Conservation (phyloP, 2,888 invertebrate species). For the Pardosa pseudoannulata region DNA sequence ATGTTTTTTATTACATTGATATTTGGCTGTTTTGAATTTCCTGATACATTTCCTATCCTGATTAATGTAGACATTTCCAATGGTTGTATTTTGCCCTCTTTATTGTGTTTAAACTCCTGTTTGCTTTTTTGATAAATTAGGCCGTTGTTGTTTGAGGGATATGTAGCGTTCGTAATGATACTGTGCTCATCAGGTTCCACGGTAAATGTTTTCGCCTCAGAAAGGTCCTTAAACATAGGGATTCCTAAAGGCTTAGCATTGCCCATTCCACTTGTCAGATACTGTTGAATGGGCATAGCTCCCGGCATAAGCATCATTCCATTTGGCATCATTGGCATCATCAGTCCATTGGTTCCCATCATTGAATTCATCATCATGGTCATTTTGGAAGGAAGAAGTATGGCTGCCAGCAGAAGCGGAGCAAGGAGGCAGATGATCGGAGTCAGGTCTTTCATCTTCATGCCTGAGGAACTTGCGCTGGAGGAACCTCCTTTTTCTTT, state of each 20-base stretch:
- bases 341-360: not conserved
- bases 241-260: not conserved
- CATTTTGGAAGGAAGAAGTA: slow-evolving; percentile 56
- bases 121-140: too few species aligned
- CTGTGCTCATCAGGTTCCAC: not conserved
- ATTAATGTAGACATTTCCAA: too few species aligned
- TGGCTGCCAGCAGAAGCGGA: slow-evolving; percentile 53
- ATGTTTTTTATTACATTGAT: too few species aligned
- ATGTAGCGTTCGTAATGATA: not conserved
- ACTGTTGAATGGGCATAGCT: not conserved
- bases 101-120: too few species aligned
- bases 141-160: too few species aligned
- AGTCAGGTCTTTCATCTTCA: slow-evolving; percentile 62
- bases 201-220: not conserved
- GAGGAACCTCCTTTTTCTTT: slow-evolving; percentile 50
- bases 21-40: too few species aligned
- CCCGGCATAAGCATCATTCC: slow-evolving; percentile 20
- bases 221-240: not conserved
- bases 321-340: not conserved
- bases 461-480: not conserved
- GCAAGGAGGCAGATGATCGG: slow-evolving; percentile 54
- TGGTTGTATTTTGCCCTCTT: too few species aligned
- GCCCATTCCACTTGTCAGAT: not conserved
- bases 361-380: slow-evolving; percentile 65
- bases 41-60: too few species aligned